Percentiles rank a stretch among this genome's conserved stretches.
Conservation (phyloP, 1,140 invertebrate species). For the Holcopasites calliopsidis region DNA sequence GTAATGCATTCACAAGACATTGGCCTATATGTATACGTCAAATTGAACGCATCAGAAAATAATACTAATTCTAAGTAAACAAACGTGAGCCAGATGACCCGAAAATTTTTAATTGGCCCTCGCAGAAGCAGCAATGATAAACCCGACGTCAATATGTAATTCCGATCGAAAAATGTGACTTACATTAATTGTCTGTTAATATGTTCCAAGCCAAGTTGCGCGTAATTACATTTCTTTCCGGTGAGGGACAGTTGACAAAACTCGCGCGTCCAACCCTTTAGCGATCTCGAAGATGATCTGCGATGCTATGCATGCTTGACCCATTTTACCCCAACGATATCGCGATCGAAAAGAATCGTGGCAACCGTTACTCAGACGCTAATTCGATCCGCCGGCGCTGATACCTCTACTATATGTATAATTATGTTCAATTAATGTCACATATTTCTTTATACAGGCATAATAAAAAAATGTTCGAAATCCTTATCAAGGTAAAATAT, state of each 20-base stretch:
- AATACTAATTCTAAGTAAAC: not conserved
- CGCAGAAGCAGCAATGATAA: not conserved
- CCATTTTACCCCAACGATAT: slow-evolving; percentile 21
- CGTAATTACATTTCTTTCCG: not conserved
- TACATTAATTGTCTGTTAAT: slow-evolving; percentile 21
- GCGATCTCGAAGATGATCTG: slow-evolving; percentile 33
- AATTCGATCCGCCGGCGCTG: slow-evolving; percentile 32
- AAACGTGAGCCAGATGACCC: not conserved
- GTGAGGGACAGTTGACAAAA: slow-evolving; percentile 22
- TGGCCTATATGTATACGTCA: not conserved
- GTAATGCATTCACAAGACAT: not conserved
- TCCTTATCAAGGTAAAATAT: too few species aligned
- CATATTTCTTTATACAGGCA: slow-evolving; percentile 4
- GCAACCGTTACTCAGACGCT: slow-evolving; percentile 39
- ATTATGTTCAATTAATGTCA: slow-evolving; percentile 50
- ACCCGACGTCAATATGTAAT: not conserved
- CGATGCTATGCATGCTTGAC: slow-evolving; percentile 25
- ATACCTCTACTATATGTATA: slow-evolving; percentile 35
- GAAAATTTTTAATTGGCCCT: not conserved
- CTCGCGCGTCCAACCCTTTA: slow-evolving; percentile 16
- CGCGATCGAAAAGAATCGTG: slow-evolving; percentile 48
- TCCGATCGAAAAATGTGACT: not conserved
- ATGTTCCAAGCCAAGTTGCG: not conserved
- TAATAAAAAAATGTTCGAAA: not conserved
- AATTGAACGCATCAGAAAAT: not conserved